Conservation (phyloP, 2,113 vertebrate species). For the Pelobates fuscus region DNA sequence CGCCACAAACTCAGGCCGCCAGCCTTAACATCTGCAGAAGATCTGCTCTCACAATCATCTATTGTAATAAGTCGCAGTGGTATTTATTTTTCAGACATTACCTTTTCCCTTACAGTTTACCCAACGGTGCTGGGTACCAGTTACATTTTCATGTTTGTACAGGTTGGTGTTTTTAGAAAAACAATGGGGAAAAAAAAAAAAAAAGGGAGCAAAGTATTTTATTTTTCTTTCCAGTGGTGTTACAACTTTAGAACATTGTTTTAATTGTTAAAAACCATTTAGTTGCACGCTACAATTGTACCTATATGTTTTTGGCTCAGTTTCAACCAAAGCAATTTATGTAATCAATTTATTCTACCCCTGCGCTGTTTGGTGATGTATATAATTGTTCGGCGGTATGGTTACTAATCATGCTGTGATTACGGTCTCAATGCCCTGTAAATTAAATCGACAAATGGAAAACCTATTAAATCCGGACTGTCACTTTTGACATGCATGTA, state of each 20-base stretch:
- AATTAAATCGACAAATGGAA: not conserved
- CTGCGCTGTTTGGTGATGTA: not conserved
- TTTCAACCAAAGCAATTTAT: conserved; percentile 5
- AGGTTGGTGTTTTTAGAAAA: conserved; percentile 26
- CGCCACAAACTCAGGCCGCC: conserved; percentile 60
- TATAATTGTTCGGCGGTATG: not conserved
- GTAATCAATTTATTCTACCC: conserved; percentile 9
- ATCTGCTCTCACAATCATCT: conserved; percentile 62
- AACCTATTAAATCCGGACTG: not conserved
- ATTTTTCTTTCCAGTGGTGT: conserved; percentile 52
- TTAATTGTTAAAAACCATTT: conserved; percentile 47
- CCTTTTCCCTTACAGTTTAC: conserved; percentile 54
- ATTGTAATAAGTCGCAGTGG: conserved; percentile 56
- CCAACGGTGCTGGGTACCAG: conserved; percentile 53
- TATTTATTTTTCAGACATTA: not conserved
- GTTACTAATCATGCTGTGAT: not conserved
- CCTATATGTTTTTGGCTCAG: not conserved
- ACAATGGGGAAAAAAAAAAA: conserved; percentile 8
- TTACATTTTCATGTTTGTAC: conserved; percentile 55
- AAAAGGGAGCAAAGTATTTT: not conserved
- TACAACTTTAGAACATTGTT: conserved; percentile 47
- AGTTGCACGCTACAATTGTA: conserved; percentile 11
- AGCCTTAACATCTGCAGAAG: conserved; percentile 68
- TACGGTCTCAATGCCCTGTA: not conserved
- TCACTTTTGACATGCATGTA: too few relatives aligned